Percentiles rank a stretch among this genome's conserved stretches.
These are phyloP conservation scores for Rhyacophila brunnea DNA, from an alignment of 1,140 invertebrate genomes.

Conservation along the genomic window DNA sequence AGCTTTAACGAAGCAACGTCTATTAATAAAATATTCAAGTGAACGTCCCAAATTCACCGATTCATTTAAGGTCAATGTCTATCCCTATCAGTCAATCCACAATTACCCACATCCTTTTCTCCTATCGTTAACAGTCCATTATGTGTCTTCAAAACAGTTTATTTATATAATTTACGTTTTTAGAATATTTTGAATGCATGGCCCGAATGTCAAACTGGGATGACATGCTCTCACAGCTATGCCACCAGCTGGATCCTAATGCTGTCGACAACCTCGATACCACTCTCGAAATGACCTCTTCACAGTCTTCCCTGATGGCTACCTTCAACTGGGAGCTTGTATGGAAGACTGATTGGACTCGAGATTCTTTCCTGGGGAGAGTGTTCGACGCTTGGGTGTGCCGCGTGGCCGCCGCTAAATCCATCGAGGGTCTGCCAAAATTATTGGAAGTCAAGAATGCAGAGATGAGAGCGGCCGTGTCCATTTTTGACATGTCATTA, in stretches of 20 bases:
- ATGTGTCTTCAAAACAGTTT: not conserved
- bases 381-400: constrained; percentile 16
- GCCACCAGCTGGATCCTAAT: constrained; percentile 1
- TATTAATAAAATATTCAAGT: no score
- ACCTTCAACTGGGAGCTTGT: constrained; percentile 14
- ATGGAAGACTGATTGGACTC: constrained; percentile 20
- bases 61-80: no score
- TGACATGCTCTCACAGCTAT: constrained; percentile 7
- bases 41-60: no score
- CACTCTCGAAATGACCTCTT: not conserved
- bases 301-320: not conserved
- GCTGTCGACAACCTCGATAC: constrained; percentile 6
- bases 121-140: no score
- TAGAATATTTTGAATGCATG: constrained; percentile 28
- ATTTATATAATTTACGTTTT: no score
- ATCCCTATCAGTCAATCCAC: no score
- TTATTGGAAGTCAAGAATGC: not conserved
- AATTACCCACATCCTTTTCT: no score
- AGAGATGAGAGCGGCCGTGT: not conserved
- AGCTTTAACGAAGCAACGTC: no score
- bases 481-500: constrained; percentile 14
- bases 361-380: constrained; percentile 8
- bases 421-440: constrained; percentile 6
- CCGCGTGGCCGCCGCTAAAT: not conserved
- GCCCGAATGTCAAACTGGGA: constrained; percentile 29